These are phyloP conservation scores for Pyrrhosoma nymphula DNA, from an alignment of 2,888 invertebrate species.

Conservation along the genomic window DNA sequence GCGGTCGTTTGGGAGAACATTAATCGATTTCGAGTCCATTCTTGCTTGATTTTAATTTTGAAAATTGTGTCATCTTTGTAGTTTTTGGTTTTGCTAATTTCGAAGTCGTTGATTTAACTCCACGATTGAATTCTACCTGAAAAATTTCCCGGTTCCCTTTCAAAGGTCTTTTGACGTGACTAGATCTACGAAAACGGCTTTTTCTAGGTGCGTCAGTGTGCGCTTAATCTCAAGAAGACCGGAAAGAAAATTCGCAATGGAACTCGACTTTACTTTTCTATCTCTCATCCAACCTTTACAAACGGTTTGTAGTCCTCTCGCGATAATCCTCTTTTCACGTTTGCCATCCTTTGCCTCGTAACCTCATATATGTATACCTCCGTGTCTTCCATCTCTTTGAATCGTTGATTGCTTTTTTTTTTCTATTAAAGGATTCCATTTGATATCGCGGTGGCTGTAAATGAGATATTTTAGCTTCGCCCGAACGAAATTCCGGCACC, in stretches of 20 bases:
- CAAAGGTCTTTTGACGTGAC: background rate
- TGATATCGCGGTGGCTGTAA: conserved; percentile 20
- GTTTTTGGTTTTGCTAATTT: too few relatives aligned
- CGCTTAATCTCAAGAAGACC: background rate
- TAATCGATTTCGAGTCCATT: too few relatives aligned
- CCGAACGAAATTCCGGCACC: conserved; percentile 2
- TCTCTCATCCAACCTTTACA: background rate
- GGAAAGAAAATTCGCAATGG: background rate
- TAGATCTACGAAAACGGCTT: background rate
- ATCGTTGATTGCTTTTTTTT: conserved; percentile 2
- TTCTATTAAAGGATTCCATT: background rate
- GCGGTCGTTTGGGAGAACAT: too few relatives aligned
- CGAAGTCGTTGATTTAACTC: too few relatives aligned
- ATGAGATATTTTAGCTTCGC: conserved; percentile 22
- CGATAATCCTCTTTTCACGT: background rate
- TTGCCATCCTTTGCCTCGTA: background rate
- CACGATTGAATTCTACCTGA: too few relatives aligned
- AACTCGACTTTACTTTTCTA: background rate
- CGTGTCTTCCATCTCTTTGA: background rate
- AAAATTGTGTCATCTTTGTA: too few relatives aligned
- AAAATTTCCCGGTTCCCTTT: background rate
- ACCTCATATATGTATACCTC: background rate
- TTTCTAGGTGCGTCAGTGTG: background rate
- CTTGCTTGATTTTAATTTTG: too few relatives aligned
- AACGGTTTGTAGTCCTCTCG: background rate